Percentiles rank a stretch among this genome's conserved stretches.
phyloP scores from a whole-genome alignment of 1,140 invertebrate species.

The Sycophila sp. region DNA sequence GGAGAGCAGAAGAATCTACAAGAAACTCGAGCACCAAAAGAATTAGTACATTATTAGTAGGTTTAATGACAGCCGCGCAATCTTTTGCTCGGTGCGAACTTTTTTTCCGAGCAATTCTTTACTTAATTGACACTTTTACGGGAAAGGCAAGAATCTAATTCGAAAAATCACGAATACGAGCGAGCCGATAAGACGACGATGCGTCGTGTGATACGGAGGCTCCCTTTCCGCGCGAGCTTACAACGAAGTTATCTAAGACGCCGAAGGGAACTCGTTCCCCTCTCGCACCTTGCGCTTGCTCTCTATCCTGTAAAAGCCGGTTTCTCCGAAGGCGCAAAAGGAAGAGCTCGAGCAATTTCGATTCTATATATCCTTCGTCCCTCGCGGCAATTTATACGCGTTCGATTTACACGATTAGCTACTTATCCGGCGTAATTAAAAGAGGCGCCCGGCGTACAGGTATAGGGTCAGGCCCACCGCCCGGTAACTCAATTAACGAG shows the following conservation, averaged over 20 bases:
- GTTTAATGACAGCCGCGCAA: too few species aligned
- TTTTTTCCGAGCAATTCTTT: too few species aligned
- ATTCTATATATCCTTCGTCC: neutral
- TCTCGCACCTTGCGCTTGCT: neutral
- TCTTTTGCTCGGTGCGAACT: too few species aligned
- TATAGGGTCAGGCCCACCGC: too few species aligned
- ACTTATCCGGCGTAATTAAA: conserved; percentile 25
- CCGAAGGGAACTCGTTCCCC: conserved; percentile 14
- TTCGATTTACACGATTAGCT: conserved; percentile 17
- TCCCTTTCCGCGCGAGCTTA: neutral
- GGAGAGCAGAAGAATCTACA: too few species aligned
- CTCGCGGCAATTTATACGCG: neutral
- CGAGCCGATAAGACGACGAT: neutral
- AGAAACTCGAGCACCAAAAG: too few species aligned
- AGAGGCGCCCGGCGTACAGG: neutral
- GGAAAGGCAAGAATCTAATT: too few species aligned
- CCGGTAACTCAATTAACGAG: too few species aligned
- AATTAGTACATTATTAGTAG: too few species aligned
- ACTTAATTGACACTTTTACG: too few species aligned
- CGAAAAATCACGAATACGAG: too few species aligned
- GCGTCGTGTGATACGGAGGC: neutral
- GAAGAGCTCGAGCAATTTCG: neutral
- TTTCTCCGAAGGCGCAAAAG: neutral
- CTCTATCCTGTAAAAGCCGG: neutral
- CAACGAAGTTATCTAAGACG: conserved; percentile 9